Base-by-base conservation (phyloP, 1,140 invertebrate genomes). In the Yoshiicerus persimilis region DNA sequence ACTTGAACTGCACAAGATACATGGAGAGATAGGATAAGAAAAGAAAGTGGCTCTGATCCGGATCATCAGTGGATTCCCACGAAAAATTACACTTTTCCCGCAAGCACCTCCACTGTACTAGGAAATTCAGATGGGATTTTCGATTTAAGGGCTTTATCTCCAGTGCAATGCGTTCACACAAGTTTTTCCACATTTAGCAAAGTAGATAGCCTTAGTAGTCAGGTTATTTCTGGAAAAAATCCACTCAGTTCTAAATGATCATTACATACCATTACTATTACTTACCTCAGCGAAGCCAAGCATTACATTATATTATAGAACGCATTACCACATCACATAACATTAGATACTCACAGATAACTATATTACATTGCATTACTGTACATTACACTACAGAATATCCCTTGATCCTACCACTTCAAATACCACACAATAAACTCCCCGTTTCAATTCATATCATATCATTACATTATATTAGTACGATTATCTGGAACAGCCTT, bases 41-140 rank as follows among this genome's bases (percentile, higher is more conserved):
- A 80, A 88, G 77, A 86, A 84, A 86, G 84, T 77, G 66, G 62
- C 84, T 39, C 34, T 88, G 85, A 89, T 87, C 87, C 83, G 70
- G 80, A 90, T 90, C 89, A 90, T 90, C 86, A 90, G 87, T 56
- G 30, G 70, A 84, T 90, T 90, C 88, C 86, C 87, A 88, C 86
- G 88, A 90, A 90, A 90, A 90, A 90, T 90, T 90, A 90, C 89
- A 90, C 87, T 88, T 87, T 86, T 87, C 85, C 66, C 87, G 66
- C 56, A 84, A 87, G 64, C 87, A 87, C 86, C 87, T 86, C 34
- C 32, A 20, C 36, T 41, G n/a, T n/a, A n/a, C 41, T 47, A 32
- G 80, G 64, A 88, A 88, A 88, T 88, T 86, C 88, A 88, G 88
- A 88, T 88, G 83, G 87, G 87, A 88, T 88, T 88, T 88, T 88